These are phyloP conservation scores for Butastur rufipennis DNA, from an alignment of 2,113 vertebrate species.

Conservation along the genomic window DNA sequence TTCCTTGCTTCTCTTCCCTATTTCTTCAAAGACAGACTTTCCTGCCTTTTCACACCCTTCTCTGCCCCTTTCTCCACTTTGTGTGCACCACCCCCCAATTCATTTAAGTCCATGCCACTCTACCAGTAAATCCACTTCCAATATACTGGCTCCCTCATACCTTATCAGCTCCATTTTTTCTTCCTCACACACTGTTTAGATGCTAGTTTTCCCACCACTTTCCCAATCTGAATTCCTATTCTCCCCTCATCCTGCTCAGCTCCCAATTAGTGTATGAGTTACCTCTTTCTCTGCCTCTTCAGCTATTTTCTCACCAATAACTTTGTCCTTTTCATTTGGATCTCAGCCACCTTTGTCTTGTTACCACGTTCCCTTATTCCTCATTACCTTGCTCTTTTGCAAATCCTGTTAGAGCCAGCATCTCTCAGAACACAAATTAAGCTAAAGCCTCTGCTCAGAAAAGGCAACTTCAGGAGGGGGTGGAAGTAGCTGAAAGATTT, in stretches of 20 bases:
- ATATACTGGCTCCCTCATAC: accelerated
- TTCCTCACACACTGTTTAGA: neutral
- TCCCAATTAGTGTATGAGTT: neutral
- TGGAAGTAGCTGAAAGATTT: neutral
- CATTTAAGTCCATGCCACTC: neutral
- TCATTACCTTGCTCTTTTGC: neutral
- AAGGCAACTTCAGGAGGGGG: neutral
- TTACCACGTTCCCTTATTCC: neutral
- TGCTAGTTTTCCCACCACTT: neutral
- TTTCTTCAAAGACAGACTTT: neutral
- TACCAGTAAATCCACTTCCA: neutral
- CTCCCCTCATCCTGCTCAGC: neutral
- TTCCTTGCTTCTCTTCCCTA: neutral
- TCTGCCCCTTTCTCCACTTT: neutral
- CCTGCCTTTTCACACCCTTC: neutral
- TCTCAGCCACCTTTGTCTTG: neutral
- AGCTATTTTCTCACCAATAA: neutral
- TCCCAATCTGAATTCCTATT: neutral
- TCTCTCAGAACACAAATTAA: neutral
- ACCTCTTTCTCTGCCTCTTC: neutral
- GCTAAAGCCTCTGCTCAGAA: neutral
- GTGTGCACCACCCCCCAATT: no score
- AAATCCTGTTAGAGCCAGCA: neutral
- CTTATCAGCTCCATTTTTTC: neutral
- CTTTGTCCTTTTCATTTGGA: neutral